Conservation (phyloP, 1,140 invertebrate genomes). For the Galleria mellonella region DNA sequence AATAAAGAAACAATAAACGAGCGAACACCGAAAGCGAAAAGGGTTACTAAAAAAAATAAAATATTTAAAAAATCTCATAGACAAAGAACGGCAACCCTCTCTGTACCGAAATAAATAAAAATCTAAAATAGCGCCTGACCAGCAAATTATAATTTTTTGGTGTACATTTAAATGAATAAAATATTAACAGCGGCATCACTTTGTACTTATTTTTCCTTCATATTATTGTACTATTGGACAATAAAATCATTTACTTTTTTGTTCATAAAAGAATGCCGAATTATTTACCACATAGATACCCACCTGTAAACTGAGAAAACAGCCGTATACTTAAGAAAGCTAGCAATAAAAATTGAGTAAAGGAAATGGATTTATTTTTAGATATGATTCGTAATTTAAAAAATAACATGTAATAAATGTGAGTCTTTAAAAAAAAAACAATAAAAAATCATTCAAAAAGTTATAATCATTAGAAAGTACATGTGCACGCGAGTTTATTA, state of each 20-base stretch:
- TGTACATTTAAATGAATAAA: slow-evolving; percentile 27
- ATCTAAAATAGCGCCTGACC: slow-evolving; percentile 19
- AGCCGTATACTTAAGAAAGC: no score
- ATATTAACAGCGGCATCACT: slow-evolving; percentile 19
- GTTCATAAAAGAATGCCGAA: slow-evolving; percentile 3
- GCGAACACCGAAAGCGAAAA: slow-evolving; percentile 43
- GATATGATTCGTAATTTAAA: no score
- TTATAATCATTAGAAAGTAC: no score
- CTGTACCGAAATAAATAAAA: slow-evolving; percentile 44
- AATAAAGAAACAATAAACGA: slow-evolving; percentile 45
- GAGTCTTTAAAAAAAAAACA: no score
- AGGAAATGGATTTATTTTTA: no score
- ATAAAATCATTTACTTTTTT: slow-evolving; percentile 7
- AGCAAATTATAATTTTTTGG: slow-evolving; percentile 22
- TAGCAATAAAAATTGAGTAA: no score
- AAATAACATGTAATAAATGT: no score
- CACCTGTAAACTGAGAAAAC: no score
- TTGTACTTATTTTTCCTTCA: slow-evolving; percentile 9
- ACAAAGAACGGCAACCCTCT: slow-evolving; percentile 37
- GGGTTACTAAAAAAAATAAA: slow-evolving; percentile 32
- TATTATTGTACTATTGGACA: slow-evolving; percentile 14
- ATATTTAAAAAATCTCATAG: slow-evolving; percentile 30
- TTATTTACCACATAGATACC: background rate
- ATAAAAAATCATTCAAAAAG: no score
- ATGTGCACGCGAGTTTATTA: no score